Base-by-base conservation (phyloP, 2,797 vertebrate species). In the Anabas testudineus region DNA sequence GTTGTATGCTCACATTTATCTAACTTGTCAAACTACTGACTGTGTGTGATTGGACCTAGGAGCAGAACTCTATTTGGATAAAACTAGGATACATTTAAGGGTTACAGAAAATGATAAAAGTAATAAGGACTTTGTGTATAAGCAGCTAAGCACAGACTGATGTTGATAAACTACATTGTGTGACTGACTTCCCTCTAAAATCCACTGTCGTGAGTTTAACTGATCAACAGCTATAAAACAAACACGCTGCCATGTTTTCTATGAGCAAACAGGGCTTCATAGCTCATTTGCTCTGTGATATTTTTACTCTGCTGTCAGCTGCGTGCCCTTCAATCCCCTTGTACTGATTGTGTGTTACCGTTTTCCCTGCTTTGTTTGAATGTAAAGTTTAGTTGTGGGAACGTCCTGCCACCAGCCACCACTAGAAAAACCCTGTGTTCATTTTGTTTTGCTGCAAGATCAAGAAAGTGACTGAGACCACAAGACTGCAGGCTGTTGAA, bases 211-310 rank as follows among this genome's bases (percentile, higher is more conserved):
- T 32, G 12, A 42, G 19, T 55, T 71, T 4, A 48, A 12, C 19
- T 3, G 36, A 48, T 41, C n/a, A 8, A 6, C 36, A 56, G 10
- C 36, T 18, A 26, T 30, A 43, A 19, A 21, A 26, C 30, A 43
- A 19, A 21, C 13, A 18, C 12, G 9, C 12, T 15, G 21, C 16
- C 19, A 10, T 52, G 10, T 52, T 52, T 74, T 71, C 58, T 3
- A 0, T 37, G 54, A 0, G 3, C n/a, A 36, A 69, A 65, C 52
- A 64, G 2, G 4, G 24, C 19, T 14, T 18, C 0, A 61, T 19
- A 48, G 26, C 18, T 47, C 7, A 76, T 61, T 65, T 65, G 32
- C 13, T 0, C 18, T 56, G 30, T 71, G 43, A 61, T 69, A 63
- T 81, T 74, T 63, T 56, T 54, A 43, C 47, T 32, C 10, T 42